Conservation (phyloP, 1,140 invertebrate species). For the Pomacea maculata region DNA sequence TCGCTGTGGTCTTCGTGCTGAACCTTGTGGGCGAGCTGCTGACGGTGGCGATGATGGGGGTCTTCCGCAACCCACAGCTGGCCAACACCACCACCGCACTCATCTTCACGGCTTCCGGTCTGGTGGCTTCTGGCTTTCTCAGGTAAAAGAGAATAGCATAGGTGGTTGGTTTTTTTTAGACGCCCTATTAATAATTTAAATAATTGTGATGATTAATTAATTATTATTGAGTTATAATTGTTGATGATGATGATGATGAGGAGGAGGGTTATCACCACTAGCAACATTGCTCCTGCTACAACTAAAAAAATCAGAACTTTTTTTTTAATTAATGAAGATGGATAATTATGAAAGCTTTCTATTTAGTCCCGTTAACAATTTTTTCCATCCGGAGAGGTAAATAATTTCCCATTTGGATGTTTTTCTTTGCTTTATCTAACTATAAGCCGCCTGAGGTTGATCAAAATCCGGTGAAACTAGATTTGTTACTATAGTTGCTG, state of each 20-base stretch:
- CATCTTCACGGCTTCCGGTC: conserved; percentile 50
- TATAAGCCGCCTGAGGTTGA: no score
- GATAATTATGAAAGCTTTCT: neutral
- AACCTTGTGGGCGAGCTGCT: conserved; percentile 51
- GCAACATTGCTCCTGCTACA: neutral
- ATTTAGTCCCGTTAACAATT: no score
- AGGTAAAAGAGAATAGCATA: conserved; percentile 31
- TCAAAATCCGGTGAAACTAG: no score
- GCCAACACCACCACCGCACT: conserved; percentile 50
- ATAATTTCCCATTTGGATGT: no score
- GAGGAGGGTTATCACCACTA: neutral
- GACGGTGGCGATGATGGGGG: conserved; percentile 44
- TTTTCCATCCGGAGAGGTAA: no score
- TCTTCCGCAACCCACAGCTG: conserved; percentile 48
- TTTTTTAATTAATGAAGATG: no score
- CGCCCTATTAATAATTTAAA: neutral
- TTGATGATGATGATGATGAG: neutral
- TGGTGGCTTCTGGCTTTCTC: conserved; percentile 52
- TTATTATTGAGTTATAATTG: neutral
- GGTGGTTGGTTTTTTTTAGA: neutral
- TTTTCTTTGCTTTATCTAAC: no score
- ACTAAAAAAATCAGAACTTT: neutral
- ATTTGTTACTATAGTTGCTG: no score
- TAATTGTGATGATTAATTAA: neutral
- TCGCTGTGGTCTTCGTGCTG: conserved; percentile 42